Conservation (phyloP, 1,140 invertebrate species). For the Bombus impatiens region DNA sequence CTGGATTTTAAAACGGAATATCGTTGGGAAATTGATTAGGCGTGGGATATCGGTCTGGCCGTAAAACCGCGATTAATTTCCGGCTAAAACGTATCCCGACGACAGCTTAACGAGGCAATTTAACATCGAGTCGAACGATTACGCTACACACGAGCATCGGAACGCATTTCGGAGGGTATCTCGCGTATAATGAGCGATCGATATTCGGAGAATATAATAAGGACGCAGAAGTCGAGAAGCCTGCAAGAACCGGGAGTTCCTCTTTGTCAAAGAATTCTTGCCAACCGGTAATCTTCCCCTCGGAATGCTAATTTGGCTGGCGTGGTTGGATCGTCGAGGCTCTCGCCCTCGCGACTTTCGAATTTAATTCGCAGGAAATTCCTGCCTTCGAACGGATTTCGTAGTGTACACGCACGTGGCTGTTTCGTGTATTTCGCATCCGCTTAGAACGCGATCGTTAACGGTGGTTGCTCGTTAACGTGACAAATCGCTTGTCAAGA, state of each 20-base stretch:
- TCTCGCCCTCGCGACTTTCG: conserved; percentile 2
- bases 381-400: background rate
- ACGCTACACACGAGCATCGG: background rate
- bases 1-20: background rate
- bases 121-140: conserved; percentile 15
- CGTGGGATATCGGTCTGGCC: background rate
- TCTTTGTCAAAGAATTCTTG: conserved; percentile 45
- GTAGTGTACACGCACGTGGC: background rate
- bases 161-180: conserved; percentile 17
- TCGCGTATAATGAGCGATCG: conserved; percentile 42
- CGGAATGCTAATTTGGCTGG: conserved; percentile 49
- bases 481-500: conserved; percentile 70
- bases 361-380: conserved; percentile 49
- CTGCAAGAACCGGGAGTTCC: conserved; percentile 19
- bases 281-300: conserved; percentile 37
- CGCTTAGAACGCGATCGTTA: conserved; percentile 40
- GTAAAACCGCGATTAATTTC: conserved; percentile 24
- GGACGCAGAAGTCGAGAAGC: conserved; percentile 36
- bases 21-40: background rate
- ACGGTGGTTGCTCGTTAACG: conserved; percentile 59
- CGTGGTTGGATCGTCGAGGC: background rate
- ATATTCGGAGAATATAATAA: conserved; percentile 34
- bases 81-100: conserved; percentile 18
- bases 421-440: background rate
- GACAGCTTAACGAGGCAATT: conserved; percentile 33